phyloP scores from a whole-genome alignment of 2,797 vertebrate species.

The Lagocephalus sceleratus region DNA sequence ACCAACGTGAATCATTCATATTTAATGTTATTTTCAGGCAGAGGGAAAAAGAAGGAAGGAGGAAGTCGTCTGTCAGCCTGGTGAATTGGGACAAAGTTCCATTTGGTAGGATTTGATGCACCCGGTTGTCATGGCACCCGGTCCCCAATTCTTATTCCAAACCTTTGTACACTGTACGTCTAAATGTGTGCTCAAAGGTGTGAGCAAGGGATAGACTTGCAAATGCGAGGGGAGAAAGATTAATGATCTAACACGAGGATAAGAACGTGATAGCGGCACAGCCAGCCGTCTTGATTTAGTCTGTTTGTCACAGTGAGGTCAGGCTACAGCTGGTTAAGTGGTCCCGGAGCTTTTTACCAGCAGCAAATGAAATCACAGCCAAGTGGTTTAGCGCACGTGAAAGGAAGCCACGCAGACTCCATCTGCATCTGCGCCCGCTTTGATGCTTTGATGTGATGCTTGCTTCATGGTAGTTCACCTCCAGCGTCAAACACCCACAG shows the following conservation, averaged over 20 bases:
- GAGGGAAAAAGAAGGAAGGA: conserved; percentile 38
- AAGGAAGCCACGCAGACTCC: conserved; percentile 69
- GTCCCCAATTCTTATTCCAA: conserved; percentile 66
- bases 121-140: conserved; percentile 78
- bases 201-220: conserved; percentile 13
- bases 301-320: conserved; percentile 50
- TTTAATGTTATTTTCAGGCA: conserved; percentile 61
- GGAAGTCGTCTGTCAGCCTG: conserved; percentile 72
- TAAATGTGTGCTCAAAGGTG: not conserved
- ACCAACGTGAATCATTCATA: conserved; percentile 55
- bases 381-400: conserved; percentile 67
- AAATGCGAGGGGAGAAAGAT: not conserved
- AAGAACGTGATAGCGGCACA: conserved; percentile 23
- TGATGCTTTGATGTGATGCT: conserved; percentile 60
- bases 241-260: not conserved
- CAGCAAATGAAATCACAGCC: conserved; percentile 60
- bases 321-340: conserved; percentile 68
- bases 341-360: conserved; percentile 52
- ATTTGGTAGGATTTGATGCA: conserved; percentile 80
- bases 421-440: conserved; percentile 70
- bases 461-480: conserved; percentile 46
- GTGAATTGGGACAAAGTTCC: conserved; percentile 76
- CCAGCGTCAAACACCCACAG: conserved; percentile 31
- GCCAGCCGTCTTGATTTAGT: conserved; percentile 43
- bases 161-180: conserved; percentile 25